Conservation (phyloP, 2,888 invertebrate genomes). For the Synergus japonicus region DNA sequence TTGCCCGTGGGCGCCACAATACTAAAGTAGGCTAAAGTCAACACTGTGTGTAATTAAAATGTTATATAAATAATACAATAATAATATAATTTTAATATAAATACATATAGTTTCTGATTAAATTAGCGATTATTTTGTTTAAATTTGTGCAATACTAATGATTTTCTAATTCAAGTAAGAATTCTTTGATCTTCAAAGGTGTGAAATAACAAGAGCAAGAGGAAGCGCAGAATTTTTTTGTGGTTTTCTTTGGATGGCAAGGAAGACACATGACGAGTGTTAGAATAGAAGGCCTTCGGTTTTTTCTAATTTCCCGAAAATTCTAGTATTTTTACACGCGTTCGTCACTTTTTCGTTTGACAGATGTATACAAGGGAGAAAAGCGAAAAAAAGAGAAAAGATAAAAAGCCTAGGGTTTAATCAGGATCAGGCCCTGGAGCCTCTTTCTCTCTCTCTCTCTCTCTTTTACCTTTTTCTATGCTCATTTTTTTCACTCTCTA, state of each 20-base stretch:
- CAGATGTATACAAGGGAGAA: conserved; percentile 41
- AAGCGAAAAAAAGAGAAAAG: conserved; percentile 45
- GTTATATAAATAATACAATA: no score
- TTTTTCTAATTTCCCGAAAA: conserved; percentile 25
- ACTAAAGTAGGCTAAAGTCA: no score
- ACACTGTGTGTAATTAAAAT: no score
- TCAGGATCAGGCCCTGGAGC: conserved; percentile 66
- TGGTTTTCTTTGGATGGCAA: conserved; percentile 7
- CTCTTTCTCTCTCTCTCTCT: conserved; percentile 44
- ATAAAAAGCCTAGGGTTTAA: conserved; percentile 63
- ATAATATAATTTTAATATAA: no score
- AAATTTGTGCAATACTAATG: not conserved
- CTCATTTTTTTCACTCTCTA: conserved; percentile 40
- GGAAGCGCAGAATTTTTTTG: conserved; percentile 11
- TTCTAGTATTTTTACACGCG: conserved; percentile 32
- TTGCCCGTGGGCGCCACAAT: no score
- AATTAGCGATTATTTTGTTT: no score
- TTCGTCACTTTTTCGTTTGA: conserved; percentile 20
- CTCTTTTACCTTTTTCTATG: conserved; percentile 36
- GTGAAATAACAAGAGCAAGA: conserved; percentile 21
- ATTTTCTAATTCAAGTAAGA: not conserved
- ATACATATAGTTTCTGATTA: no score
- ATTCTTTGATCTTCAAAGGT: not conserved
- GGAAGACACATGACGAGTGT: conserved; percentile 21
- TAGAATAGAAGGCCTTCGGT: conserved; percentile 27